Evolutionary conservation across 64 coral and sea anemone genomes (phyloP).

Genomic region (Stichodactyla mertensii): DNA sequence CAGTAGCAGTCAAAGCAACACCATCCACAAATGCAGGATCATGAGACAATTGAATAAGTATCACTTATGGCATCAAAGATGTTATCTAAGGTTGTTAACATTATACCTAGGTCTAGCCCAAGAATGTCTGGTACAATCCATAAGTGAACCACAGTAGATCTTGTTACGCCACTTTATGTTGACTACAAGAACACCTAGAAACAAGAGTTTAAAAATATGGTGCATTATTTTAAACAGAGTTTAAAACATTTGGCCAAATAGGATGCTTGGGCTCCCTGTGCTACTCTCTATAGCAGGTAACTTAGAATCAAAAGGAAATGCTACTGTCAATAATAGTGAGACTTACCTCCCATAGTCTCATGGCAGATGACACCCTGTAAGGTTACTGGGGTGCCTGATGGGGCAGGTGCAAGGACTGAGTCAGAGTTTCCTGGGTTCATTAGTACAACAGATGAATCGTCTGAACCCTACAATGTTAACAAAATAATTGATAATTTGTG

Average conservation of each 20-base stretch:
- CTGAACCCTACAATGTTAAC: not conserved
- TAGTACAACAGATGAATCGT: not conserved
- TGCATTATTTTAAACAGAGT: no score
- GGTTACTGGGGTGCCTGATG: conserved; percentile 50
- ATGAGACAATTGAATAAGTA: not conserved
- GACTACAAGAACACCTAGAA: conserved; percentile 83
- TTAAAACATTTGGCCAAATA: no score
- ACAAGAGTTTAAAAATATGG: not conserved
- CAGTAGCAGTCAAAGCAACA: no score
- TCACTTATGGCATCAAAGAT: not conserved
- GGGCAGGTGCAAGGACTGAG: conserved; percentile 7
- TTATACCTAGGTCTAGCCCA: conserved; percentile 92
- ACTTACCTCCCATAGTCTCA: conserved; percentile 11
- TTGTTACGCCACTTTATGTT: conserved; percentile 97
- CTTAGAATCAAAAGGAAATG: no score
- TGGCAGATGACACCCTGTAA: conserved; percentile 53
- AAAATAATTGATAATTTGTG: no score
- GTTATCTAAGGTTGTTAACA: not conserved
- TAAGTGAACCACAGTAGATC: conserved; percentile 81
- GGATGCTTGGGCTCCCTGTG: no score
- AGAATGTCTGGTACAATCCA: conserved; percentile 74
- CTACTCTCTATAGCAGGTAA: no score
- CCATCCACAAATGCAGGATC: no score
- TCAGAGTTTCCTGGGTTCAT: conserved; percentile 8
- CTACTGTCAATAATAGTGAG: no score